These are phyloP conservation scores for Scyliorhinus canicula DNA, from an alignment of 2,797 vertebrate species.

Conservation along the genomic window DNA sequence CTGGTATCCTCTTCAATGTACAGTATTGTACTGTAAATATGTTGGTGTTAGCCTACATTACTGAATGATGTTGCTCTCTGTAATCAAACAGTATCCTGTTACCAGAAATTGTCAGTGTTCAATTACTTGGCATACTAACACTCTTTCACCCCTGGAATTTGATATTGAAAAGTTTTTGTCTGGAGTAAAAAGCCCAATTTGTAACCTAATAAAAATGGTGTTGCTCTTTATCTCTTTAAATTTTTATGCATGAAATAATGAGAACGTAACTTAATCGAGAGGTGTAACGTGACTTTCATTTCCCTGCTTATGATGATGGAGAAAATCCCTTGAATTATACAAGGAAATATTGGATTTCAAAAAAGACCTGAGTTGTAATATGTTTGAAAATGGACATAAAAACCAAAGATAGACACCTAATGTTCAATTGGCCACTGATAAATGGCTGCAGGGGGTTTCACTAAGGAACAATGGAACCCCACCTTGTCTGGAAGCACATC, in stretches of 20 bases:
- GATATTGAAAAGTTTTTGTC: neutral
- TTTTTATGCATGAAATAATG: neutral
- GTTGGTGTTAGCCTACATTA: neutral
- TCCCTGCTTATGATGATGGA: neutral
- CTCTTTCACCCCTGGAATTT: neutral
- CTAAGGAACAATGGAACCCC: too few species aligned
- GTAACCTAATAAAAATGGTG: neutral
- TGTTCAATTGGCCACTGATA: too few species aligned
- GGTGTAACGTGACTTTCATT: neutral
- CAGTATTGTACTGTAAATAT: neutral
- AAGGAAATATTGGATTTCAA: too few species aligned
- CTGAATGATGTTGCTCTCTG: conserved; percentile 11
- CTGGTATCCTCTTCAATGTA: neutral
- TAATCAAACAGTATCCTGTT: neutral
- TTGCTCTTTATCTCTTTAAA: conserved; percentile 7
- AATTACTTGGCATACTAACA: neutral
- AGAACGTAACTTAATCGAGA: neutral
- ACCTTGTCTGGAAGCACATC: too few species aligned
- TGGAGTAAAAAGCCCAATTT: neutral
- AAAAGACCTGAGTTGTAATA: too few species aligned
- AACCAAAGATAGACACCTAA: too few species aligned
- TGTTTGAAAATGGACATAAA: too few species aligned
- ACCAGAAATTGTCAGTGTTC: neutral
- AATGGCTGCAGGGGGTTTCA: too few species aligned
- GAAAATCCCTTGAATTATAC: too few species aligned